Conservation (phyloP, 2,888 invertebrate genomes). For the Smittia sp. region DNA sequence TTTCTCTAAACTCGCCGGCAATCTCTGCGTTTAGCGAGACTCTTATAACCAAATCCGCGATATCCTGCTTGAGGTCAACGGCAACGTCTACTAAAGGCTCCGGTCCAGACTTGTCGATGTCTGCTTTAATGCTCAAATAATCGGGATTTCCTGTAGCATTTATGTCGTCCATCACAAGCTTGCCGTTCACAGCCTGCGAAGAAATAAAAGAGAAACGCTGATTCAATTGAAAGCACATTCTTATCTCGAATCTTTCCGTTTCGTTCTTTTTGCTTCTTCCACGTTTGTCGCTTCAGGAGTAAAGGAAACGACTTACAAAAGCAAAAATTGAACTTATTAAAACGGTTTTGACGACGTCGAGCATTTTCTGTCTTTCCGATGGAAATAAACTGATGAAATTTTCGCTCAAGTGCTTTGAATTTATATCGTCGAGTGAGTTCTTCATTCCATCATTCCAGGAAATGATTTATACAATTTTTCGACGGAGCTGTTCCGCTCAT, state of each 20-base stretch:
- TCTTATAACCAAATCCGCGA: background rate
- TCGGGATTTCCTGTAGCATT: conserved; percentile 4
- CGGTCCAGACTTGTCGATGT: background rate
- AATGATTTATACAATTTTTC: conserved; percentile 18
- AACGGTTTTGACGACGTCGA: conserved; percentile 10
- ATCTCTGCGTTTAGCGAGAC: background rate
- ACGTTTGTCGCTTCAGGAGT: background rate
- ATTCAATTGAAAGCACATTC: conserved; percentile 19
- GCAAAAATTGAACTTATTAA: conserved; percentile 26
- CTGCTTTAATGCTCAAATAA: conserved; percentile 5
- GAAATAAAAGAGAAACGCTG: conserved; percentile 13
- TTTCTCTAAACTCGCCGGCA: background rate
- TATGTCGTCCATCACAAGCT: conserved; percentile 9
- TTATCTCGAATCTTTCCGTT: background rate
- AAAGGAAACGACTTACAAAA: conserved; percentile 9
- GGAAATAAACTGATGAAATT: background rate
- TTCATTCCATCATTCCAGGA: background rate
- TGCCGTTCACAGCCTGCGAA: conserved; percentile 5
- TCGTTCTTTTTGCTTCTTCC: background rate
- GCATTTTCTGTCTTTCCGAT: conserved; percentile 11
- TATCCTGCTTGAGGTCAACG: background rate
- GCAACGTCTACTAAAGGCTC: background rate
- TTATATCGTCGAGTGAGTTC: background rate
- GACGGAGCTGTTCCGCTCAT: background rate
- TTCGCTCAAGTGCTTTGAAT: background rate